These are phyloP conservation scores for Flabesymbios commensalis DNA, from an alignment of 2,888 invertebrate genomes.

Conservation along the genomic window DNA sequence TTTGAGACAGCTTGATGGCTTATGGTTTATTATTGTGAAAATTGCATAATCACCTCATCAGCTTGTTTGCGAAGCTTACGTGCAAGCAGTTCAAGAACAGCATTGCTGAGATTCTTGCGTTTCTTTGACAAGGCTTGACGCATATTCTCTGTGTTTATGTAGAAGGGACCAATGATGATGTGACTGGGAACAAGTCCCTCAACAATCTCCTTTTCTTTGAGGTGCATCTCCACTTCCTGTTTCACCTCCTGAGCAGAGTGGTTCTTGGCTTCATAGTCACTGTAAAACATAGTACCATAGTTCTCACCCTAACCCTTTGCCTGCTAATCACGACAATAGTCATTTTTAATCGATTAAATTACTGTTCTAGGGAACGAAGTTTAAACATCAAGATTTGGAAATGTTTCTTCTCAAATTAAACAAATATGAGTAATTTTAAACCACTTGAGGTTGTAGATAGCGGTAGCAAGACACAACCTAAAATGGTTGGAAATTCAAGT, in stretches of 20 bases:
- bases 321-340: too few relatives aligned
- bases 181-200: slow-evolving; percentile 72
- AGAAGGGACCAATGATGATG: slow-evolving; percentile 80
- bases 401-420: too few relatives aligned
- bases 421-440: too few relatives aligned
- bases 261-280: slow-evolving; percentile 67
- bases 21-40: too few relatives aligned
- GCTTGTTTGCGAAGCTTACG: slow-evolving; percentile 71
- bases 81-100: slow-evolving; percentile 75
- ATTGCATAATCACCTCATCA: slow-evolving; percentile 70
- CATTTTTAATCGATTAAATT: too few relatives aligned
- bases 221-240: slow-evolving; percentile 72
- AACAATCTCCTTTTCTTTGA: slow-evolving; percentile 71
- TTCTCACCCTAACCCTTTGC: too few relatives aligned
- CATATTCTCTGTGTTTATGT: slow-evolving; percentile 69
- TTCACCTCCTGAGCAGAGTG: slow-evolving; percentile 73
- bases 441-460: too few relatives aligned
- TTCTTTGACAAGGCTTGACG: slow-evolving; percentile 74
- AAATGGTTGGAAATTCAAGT: too few relatives aligned
- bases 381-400: too few relatives aligned
- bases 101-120: slow-evolving; percentile 71
- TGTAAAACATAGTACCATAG: slow-evolving; percentile 51
- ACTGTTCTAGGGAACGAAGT: too few relatives aligned
- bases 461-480: too few relatives aligned
- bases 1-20: too few relatives aligned